Percentiles rank a stretch among this genome's conserved stretches.
Conservation (phyloP, 2,797 vertebrate genomes). For the Darevskia nairensis region DNA sequence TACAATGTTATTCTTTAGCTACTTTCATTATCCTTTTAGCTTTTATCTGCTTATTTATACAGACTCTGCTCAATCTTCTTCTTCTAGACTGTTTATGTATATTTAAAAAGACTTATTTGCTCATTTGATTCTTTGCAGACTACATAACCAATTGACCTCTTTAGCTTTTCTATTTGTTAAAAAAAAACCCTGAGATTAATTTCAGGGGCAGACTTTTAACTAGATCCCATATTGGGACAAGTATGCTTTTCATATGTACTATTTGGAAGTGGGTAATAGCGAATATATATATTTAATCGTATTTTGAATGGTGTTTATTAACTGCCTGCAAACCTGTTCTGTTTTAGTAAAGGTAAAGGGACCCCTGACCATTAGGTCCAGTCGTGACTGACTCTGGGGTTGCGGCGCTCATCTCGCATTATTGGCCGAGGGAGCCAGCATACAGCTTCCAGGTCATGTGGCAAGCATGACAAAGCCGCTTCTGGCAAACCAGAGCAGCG, state of each 20-base stretch:
- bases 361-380: too few species aligned
- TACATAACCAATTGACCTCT: constrained; percentile 65
- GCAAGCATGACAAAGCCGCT: too few species aligned
- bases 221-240: constrained; percentile 23
- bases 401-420: too few species aligned
- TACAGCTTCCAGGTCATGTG: too few species aligned
- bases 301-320: not conserved
- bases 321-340: not conserved
- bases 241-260: not conserved
- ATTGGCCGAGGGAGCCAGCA: too few species aligned
- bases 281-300: not conserved
- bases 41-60: constrained; percentile 71
- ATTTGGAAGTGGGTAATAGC: not conserved
- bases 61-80: constrained; percentile 63
- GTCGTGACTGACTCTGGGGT: too few species aligned
- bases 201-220: constrained; percentile 48
- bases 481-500: too few species aligned
- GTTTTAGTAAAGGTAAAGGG: not conserved
- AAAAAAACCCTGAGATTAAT: constrained; percentile 49
- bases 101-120: constrained; percentile 65
- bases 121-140: constrained; percentile 62
- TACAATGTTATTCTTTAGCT: constrained; percentile 60
- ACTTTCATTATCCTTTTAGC: constrained; percentile 65
- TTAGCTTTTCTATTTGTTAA: constrained; percentile 59
- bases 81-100: constrained; percentile 69